Base-by-base conservation (phyloP, 2,113 vertebrate species). In the Hydropotes inermis region DNA sequence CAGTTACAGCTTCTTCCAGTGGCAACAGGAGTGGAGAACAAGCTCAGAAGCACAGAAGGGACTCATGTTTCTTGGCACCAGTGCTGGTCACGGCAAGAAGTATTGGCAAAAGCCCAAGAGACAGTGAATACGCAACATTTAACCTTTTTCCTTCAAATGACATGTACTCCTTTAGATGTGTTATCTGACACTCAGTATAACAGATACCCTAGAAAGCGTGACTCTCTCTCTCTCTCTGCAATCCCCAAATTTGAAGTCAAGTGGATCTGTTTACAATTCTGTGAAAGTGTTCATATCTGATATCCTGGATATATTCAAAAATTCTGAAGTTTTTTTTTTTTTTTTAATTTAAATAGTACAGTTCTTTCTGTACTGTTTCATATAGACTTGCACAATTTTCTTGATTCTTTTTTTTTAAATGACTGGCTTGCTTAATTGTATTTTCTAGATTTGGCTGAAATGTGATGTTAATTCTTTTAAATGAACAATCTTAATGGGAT, bases 381-480 rank as follows among this genome's bases (percentile, higher is more conserved):
- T 39, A 70, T 10, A 70, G 27, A 23, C 16, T 23, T 91, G 23
- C 21, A 8, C 43, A 21, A 11, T 61, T 54, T 54, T 78, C 13
- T 7, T 17, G 13, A n/a, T n/a, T 14, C 61, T 39, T 27, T 55
- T 52, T 52, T 52, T 58, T 27, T 7, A 3, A 60, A 15, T 54
- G 67, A 70, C 54, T 88, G 25, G 67, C 6, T 92, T 50, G 87
- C 15, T 61, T 33, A 67, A n/a, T 54, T 57, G 23, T 15, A 21
- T 15, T 36, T 28, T 52, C 61, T 47, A 2, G 25, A 84, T 95
- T 96, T 93, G 30, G 25, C 50, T 96, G 60, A 78, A 86, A 61
- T 78, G 21, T 45, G 19, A 47, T 47, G 19, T 58, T 28, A 83
- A 33, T 52, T 43, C 2, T 33, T 79, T 91, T 57, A 89, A 64